Evolutionary conservation across 2,797 vertebrate species (phyloP), one percentile per base, ranked within the genome.

Genomic region (Oreonectes daqikongensis): DNA sequence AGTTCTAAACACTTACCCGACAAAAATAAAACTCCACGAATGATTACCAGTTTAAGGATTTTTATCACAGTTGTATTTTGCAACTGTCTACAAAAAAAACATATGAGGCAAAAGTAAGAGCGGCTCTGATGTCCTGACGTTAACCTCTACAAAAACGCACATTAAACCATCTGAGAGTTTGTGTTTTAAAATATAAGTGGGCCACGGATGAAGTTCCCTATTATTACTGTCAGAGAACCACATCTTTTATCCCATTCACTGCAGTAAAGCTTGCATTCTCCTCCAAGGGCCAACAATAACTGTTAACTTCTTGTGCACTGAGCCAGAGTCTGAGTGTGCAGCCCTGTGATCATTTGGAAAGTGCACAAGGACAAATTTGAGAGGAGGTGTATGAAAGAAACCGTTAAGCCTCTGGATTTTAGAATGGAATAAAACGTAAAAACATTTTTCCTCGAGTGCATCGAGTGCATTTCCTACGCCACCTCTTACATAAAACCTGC

Each of bases 191-290:
- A 77, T 74, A 78, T 61, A 65, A 55, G 40, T 28, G 57, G 18
- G 12, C 63, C 44, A 57, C 28, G 64, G 67, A 67, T 71, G 44
- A 71, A 80, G 17, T 26, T 67, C 75, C 70, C 75, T 80, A 74
- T 78, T 82, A 82, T 82, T 83, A 80, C 59, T 70, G 75, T 83
- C 75, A 69, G 55, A 69, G 66, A 30, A 55, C 61, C 73, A 63
- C 46, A 53, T 44, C 53, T 42, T 55, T 64, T 77, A 63, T 70
- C 50, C 40, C 11, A 28, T 59, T 64, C 48, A 57, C 76, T 63
- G 44, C 57, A 63, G 50, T 57, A 71, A 71, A 71, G 76, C 55
- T 44, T 53, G 64, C 32, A 63, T 61, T 75, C 68, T 67, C 52
- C 59, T 57, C 22, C 50, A 63, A 63, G 24, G 65, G 71, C 55